These are phyloP conservation scores for Olivierus martensii DNA, from an alignment of 1,140 invertebrate species.

Conservation along the genomic window DNA sequence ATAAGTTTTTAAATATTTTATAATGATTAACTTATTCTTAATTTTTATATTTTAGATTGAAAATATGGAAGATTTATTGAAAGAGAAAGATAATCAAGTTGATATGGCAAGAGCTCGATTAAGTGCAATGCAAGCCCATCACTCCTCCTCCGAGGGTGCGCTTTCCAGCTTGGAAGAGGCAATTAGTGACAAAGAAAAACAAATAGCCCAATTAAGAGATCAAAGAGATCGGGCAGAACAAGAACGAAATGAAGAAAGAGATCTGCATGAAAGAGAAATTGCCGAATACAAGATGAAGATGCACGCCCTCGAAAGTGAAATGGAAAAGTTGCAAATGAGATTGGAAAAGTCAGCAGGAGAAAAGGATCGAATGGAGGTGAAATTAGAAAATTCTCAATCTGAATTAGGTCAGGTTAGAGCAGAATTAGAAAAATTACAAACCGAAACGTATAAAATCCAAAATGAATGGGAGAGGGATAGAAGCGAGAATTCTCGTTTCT, in stretches of 20 bases:
- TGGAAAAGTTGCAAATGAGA: constrained; percentile 74
- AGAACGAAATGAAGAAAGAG: constrained; percentile 89
- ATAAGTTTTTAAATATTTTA: no score
- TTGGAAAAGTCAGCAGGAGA: constrained; percentile 74
- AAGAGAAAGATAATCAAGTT: constrained; percentile 96
- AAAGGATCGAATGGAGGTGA: constrained; percentile 77
- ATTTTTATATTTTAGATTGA: constrained; percentile 94
- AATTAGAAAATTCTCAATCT: constrained; percentile 78
- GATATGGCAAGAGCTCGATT: constrained; percentile 84
- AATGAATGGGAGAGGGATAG: constrained; percentile 22
- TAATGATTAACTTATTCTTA: no score
- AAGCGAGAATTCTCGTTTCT: constrained; percentile 46
- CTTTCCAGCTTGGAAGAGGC: constrained; percentile 86
- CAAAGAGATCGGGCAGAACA: constrained; percentile 87
- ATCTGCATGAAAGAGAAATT: constrained; percentile 81
- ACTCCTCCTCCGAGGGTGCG: constrained; percentile 80
- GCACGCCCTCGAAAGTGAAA: constrained; percentile 72
- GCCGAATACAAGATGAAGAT: constrained; percentile 91
- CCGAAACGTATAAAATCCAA: constrained; percentile 37
- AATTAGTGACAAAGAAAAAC: constrained; percentile 91
- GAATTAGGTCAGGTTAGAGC: constrained; percentile 87
- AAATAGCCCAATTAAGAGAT: constrained; percentile 80
- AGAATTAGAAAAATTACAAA: constrained; percentile 76
- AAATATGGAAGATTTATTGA: constrained; percentile 87
- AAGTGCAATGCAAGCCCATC: constrained; percentile 73